A percentile compares a stretch with the other conserved stretches of the same genome.
Evolutionary conservation across 2,888 invertebrate genomes (phyloP).

Genomic region (Melipona bicolor): DNA sequence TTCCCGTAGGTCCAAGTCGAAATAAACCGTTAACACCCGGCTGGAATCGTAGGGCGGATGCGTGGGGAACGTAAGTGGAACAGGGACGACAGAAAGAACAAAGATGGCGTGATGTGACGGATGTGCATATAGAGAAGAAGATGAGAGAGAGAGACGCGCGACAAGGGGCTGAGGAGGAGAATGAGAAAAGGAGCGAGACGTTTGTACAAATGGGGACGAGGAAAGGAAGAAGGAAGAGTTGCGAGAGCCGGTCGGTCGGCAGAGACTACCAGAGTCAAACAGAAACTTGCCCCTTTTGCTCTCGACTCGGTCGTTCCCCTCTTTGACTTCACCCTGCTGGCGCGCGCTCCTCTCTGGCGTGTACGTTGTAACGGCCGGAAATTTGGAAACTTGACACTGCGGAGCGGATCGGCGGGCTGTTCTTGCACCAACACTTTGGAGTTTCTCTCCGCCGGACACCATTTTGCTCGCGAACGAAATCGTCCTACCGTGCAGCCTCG

Average conservation of each 20-base stretch:
- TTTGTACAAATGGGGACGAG: slow-evolving; percentile 12
- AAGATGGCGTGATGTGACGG: background rate
- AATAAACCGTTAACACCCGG: slow-evolving; percentile 73
- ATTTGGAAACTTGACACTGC: slow-evolving; percentile 79
- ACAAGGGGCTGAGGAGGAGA: background rate
- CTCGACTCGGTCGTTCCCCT: slow-evolving; percentile 47
- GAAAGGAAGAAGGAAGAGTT: background rate
- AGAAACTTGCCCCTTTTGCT: slow-evolving; percentile 72
- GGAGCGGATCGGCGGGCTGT: slow-evolving; percentile 53
- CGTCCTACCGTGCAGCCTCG: slow-evolving; percentile 59
- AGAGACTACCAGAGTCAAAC: slow-evolving; percentile 66
- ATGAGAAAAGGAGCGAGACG: slow-evolving; percentile 13
- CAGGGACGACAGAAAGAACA: slow-evolving; percentile 15
- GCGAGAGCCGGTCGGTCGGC: slow-evolving; percentile 27
- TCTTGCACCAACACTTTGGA: slow-evolving; percentile 66
- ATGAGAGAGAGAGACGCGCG: background rate
- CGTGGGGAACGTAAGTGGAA: slow-evolving; percentile 37
- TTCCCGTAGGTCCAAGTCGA: slow-evolving; percentile 74
- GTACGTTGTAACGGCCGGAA: slow-evolving; percentile 73
- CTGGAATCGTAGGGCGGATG: slow-evolving; percentile 51
- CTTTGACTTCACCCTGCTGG: slow-evolving; percentile 1
- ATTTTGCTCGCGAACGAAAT: slow-evolving; percentile 57
- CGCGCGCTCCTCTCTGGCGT: slow-evolving; percentile 36
- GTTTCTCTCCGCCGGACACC: slow-evolving; percentile 66
- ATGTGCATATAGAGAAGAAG: slow-evolving; percentile 11